Percentiles rank a stretch among this genome's conserved stretches.
Conservation (phyloP, 2,113 vertebrate species). For the Condylura cristata region DNA sequence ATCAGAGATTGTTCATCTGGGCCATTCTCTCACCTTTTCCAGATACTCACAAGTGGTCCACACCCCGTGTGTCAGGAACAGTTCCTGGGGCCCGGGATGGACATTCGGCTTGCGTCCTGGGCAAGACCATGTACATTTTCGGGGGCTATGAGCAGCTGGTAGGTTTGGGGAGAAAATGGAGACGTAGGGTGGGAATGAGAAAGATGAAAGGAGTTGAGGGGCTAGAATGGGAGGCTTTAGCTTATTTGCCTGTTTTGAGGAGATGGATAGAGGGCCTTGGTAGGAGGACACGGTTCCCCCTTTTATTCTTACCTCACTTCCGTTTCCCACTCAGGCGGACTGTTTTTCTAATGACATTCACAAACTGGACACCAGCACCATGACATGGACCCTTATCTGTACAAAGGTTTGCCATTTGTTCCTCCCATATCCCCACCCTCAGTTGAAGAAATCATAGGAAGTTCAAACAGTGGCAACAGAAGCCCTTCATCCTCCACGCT, state of each 20-base stretch:
- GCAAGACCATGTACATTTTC: constrained; percentile 98
- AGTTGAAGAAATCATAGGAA: not conserved
- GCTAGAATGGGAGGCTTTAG: not conserved
- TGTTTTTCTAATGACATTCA: constrained; percentile 99
- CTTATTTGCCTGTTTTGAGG: not conserved
- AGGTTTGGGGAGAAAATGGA: constrained; percentile 73
- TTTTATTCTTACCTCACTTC: not conserved
- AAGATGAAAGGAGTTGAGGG: not conserved
- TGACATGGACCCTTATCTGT: constrained; percentile 96
- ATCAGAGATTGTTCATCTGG: constrained; percentile 21
- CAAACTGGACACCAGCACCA: constrained; percentile 94
- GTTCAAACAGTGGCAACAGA: not conserved
- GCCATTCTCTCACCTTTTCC: constrained; percentile 38
- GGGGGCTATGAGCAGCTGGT: constrained; percentile 99
- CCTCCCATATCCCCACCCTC: not conserved
- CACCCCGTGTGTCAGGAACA: constrained; percentile 93
- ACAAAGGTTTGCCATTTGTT: constrained; percentile 90
- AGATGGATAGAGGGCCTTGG: not conserved
- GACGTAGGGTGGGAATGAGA: not conserved
- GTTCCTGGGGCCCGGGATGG: constrained; percentile 97
- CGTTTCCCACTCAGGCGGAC: constrained; percentile 90
- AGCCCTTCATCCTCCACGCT: not conserved
- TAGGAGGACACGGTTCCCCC: not conserved
- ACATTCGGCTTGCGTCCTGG: constrained; percentile 95
- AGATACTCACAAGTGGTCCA: constrained; percentile 96